These are phyloP conservation scores for Calliscelio sp. DNA, from an alignment of 2,888 invertebrate genomes.

Conservation along the genomic window DNA sequence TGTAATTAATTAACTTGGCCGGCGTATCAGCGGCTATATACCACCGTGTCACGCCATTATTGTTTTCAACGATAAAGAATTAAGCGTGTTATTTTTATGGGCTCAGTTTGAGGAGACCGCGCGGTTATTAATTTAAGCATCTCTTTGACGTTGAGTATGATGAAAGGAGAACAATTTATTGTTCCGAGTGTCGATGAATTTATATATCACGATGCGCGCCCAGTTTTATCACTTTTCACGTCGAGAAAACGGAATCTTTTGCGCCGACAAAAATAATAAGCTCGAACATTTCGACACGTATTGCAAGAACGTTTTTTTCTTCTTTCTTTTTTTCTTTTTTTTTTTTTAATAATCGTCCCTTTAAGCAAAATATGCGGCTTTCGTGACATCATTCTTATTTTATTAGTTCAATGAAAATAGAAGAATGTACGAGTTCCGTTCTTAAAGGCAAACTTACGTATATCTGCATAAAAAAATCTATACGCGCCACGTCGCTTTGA, in stretches of 20 bases:
- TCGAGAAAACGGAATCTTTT: too few relatives aligned
- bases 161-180: slow-evolving; percentile 19
- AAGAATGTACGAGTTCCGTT: not conserved
- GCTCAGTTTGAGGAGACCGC: too few relatives aligned
- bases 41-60: slow-evolving; percentile 9
- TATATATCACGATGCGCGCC: too few relatives aligned
- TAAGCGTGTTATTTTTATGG: slow-evolving; percentile 2
- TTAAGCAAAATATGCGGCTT: not conserved
- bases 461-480: not conserved
- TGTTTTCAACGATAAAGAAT: not conserved
- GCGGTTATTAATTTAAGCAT: slow-evolving; percentile 1
- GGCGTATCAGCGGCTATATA: not conserved
- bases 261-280: too few relatives aligned
- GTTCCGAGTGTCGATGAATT: slow-evolving; percentile 7
- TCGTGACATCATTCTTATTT: not conserved
- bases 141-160: not conserved
- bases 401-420: slow-evolving; percentile 1
- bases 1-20: slow-evolving; percentile 4
- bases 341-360: not conserved
- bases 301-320: too few relatives aligned
- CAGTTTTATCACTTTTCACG: too few relatives aligned
- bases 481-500: too few relatives aligned
- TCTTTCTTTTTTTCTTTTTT: too few relatives aligned
- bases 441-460: not conserved
- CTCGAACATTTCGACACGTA: too few relatives aligned